A percentile compares a stretch with the other conserved stretches of the same genome.
These are phyloP conservation scores for Reticulitermes lucifugus DNA, from an alignment of 2,888 invertebrate species.

Conservation along the genomic window DNA sequence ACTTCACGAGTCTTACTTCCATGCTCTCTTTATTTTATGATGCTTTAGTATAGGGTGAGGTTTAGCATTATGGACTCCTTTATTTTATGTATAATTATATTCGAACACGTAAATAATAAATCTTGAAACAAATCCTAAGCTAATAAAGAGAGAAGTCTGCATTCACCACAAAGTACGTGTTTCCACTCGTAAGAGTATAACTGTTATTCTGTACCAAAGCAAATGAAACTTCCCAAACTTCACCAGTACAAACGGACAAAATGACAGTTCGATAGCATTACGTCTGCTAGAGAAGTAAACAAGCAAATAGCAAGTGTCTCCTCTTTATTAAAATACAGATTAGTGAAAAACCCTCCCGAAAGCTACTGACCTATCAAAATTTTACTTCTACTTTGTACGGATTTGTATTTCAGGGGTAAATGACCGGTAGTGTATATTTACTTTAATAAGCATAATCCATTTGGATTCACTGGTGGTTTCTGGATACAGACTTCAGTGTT, in stretches of 20 bases:
- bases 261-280: not conserved
- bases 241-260: not conserved
- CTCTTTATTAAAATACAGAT: conserved; percentile 11
- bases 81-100: too few relatives aligned
- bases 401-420: not conserved
- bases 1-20: too few relatives aligned
- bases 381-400: not conserved
- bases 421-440: not conserved
- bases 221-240: too few relatives aligned
- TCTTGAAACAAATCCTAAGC: too few relatives aligned
- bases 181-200: too few relatives aligned
- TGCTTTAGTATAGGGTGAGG: too few relatives aligned
- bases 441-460: not conserved
- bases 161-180: too few relatives aligned
- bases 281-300: conserved; percentile 5
- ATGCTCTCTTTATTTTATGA: too few relatives aligned
- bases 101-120: too few relatives aligned
- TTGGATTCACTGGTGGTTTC: not conserved
- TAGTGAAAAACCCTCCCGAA: not conserved
- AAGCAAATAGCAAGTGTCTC: conserved; percentile 16
- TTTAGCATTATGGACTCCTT: too few relatives aligned
- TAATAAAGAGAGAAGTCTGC: too few relatives aligned
- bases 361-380: not conserved
- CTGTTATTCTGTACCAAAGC: too few relatives aligned
- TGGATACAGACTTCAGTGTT: not conserved